Conservation (phyloP, 2,797 vertebrate species). For the Gymnoscopelus braueri region DNA sequence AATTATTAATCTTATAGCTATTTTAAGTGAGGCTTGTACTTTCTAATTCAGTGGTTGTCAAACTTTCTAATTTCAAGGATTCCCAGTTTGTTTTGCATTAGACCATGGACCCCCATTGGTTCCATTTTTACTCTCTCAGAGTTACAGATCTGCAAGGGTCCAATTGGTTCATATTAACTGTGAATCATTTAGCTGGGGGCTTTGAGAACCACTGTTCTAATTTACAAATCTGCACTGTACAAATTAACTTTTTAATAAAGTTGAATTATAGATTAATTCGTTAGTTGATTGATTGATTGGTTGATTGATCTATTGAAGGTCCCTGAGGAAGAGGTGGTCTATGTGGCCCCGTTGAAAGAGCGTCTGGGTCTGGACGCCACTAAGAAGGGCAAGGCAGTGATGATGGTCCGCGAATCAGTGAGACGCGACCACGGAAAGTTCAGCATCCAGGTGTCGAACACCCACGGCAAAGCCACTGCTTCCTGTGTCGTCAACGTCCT, state of each 20-base stretch:
- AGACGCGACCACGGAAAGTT: conserved; percentile 90
- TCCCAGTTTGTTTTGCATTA: too few relatives aligned
- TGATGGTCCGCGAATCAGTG: conserved; percentile 90
- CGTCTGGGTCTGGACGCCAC: conserved; percentile 90
- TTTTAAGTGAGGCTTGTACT: not conserved
- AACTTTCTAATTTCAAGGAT: too few relatives aligned
- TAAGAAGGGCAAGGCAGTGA: conserved; percentile 83
- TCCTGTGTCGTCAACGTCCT: conserved; percentile 91
- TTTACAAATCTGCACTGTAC: not conserved
- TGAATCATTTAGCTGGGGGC: too few relatives aligned
- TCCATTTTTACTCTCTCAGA: too few relatives aligned
- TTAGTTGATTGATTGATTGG: not conserved
- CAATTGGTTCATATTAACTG: too few relatives aligned
- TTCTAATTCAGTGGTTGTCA: not conserved
- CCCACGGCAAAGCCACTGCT: conserved; percentile 89
- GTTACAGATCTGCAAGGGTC: not conserved
- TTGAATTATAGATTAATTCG: not conserved
- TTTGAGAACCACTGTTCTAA: too few relatives aligned
- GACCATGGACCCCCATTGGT: too few relatives aligned
- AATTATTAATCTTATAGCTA: not conserved
- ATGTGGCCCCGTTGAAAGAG: conserved; percentile 86
- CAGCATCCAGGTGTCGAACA: conserved; percentile 92
- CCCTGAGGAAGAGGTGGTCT: conserved; percentile 86
- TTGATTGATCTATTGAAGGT: conserved; percentile 50
- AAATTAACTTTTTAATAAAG: not conserved